A percentile compares a stretch with the other conserved stretches of the same genome.
These are phyloP conservation scores for Ageneiosus marmoratus DNA, from an alignment of 2,113 vertebrate species.

Conservation along the genomic window DNA sequence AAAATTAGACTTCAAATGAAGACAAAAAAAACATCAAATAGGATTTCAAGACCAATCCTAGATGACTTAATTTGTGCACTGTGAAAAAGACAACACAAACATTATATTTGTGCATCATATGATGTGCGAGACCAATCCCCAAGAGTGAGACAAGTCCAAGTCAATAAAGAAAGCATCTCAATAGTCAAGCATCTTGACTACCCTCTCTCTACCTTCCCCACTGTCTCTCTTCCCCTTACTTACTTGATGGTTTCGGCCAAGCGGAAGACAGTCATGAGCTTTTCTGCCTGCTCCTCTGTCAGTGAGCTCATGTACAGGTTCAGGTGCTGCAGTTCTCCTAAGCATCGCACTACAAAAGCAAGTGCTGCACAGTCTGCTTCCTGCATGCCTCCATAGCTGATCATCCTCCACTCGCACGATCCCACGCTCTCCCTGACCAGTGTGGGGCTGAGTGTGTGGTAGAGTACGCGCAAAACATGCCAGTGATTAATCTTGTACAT, in stretches of 20 bases:
- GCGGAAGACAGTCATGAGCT: constrained; percentile 57
- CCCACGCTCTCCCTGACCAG: constrained; percentile 61
- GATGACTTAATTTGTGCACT: too few relatives aligned
- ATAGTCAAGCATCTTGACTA: too few relatives aligned
- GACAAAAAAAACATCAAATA: background rate
- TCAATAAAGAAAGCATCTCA: background rate
- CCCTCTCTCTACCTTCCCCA: background rate
- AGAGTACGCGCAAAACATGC: constrained; percentile 61
- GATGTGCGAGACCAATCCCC: background rate
- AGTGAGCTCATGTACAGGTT: constrained; percentile 58
- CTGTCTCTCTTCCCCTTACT: constrained; percentile 38
- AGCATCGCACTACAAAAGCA: constrained; percentile 59
- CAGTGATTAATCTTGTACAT: constrained; percentile 43
- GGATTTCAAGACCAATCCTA: background rate
- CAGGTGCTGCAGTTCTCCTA: constrained; percentile 56
- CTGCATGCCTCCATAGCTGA: constrained; percentile 53
- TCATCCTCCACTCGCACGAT: constrained; percentile 7
- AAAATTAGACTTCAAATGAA: background rate
- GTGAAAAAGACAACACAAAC: too few relatives aligned
- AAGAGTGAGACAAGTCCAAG: background rate
- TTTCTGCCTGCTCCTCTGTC: constrained; percentile 49
- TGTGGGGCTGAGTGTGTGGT: constrained; percentile 63
- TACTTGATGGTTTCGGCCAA: constrained; percentile 62
- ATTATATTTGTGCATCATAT: too few relatives aligned
- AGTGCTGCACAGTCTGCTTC: constrained; percentile 65